These are phyloP conservation scores for Entosphenus tridentatus DNA, from an alignment of 2,113 vertebrate species.

Conservation along the genomic window DNA sequence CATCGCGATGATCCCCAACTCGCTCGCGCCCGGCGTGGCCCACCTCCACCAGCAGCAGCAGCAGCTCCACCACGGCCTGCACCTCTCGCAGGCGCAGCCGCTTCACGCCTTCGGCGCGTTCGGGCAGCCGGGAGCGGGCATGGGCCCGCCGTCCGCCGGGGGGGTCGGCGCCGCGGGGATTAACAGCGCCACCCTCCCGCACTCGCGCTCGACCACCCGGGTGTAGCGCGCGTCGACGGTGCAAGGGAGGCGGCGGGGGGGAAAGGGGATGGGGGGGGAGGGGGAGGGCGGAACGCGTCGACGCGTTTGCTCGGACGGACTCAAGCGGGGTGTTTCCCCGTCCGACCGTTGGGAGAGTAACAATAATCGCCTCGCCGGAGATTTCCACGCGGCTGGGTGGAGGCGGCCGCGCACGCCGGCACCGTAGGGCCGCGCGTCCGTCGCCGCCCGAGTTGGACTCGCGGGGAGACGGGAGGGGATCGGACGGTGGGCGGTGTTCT, in stretches of 20 bases:
- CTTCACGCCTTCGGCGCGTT: conserved; percentile 96
- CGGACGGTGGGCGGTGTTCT: too few species aligned
- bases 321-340: too few species aligned
- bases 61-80: conserved; percentile 37
- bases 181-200: conserved; percentile 83
- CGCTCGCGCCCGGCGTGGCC: conserved; percentile 39
- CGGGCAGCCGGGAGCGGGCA: conserved; percentile 15
- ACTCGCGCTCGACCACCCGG: conserved; percentile 95
- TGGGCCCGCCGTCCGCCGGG: not conserved
- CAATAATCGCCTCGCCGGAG: too few species aligned
- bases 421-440: too few species aligned
- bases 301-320: too few species aligned
- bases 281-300: too few species aligned
- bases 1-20: conserved; percentile 99
- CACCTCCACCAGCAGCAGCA: conserved; percentile 23
- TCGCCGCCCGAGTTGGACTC: too few species aligned
- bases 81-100: conserved; percentile 35
- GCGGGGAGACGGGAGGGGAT: too few species aligned
- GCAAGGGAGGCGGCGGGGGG: not conserved
- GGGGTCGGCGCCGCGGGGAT: conserved; percentile 35
- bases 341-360: too few species aligned
- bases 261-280: conserved; percentile 14
- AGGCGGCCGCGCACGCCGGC: too few species aligned
- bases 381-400: too few species aligned
- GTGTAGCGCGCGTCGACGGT: conserved; percentile 60